Conservation (phyloP, 2,113 vertebrate species). For the Rhagologus leucostigma region DNA sequence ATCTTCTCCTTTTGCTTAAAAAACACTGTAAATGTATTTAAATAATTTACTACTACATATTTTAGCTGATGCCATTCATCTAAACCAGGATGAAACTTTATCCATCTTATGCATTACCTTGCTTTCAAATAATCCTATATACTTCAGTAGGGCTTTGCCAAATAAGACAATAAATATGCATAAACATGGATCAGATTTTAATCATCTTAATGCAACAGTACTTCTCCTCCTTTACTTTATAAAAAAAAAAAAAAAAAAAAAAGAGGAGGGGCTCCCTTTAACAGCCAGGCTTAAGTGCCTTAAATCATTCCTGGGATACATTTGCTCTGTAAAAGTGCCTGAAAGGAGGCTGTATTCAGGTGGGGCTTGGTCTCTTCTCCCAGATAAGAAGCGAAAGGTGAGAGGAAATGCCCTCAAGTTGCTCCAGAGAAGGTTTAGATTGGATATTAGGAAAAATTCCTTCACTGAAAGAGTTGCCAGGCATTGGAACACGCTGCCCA, state of each 20-base stretch:
- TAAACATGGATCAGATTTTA: background rate
- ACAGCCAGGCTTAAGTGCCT: background rate
- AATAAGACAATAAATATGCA: background rate
- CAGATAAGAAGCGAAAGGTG: background rate
- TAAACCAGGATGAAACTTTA: background rate
- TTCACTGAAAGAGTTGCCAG: background rate
- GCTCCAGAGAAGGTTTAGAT: background rate
- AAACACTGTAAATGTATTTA: background rate
- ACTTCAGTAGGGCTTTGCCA: background rate
- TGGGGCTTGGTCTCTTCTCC: background rate
- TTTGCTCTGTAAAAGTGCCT: background rate
- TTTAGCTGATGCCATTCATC: background rate
- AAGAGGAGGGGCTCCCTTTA: background rate
- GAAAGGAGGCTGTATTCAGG: background rate
- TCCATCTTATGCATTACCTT: background rate
- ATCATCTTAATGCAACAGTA: background rate
- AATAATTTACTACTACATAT: background rate
- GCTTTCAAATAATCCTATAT: background rate
- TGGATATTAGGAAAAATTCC: background rate
- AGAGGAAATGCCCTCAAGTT: background rate
- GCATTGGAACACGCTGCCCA: background rate
- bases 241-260: background rate
- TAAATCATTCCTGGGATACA: background rate
- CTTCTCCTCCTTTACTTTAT: background rate
- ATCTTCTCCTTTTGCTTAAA: background rate